Base-by-base conservation (phyloP, 2,113 vertebrate genomes). In the Solea solea region DNA sequence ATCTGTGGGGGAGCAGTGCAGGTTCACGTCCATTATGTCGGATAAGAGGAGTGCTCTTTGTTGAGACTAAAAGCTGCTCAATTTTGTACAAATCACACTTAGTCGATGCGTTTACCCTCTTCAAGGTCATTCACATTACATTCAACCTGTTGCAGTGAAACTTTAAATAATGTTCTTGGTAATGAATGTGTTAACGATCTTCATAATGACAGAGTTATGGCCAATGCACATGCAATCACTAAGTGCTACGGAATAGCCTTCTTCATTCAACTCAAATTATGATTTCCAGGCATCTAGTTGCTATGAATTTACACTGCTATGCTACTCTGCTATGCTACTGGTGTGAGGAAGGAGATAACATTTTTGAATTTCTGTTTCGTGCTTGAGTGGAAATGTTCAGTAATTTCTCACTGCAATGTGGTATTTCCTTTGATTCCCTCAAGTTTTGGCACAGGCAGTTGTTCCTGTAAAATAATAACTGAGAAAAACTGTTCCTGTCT, bases 1-100 rank as follows among this genome's bases (percentile, higher is more conserved):
- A 88, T 88, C 86, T 87, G 91, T 82, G 89, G 86, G 88, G 78
- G 82, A 80, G 80, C 79, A 61, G 79, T 9, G 60, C 83, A 82
- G 86, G 85, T 91, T 92, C 85, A 88, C 72, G 77, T 87, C 82
- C 88, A 86, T 86, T 28, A 72, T 77, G 80, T 78, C 59, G 45
- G 83, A 88, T 84, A 71, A 83, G 86, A 89, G 62, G 67, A 68
- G 64, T 77, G 76, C 69, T 84, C 67, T 81, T 82, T 88, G 83
- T 77, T 40, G 46, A 78, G 63, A 80, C 80, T 81, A 80, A 89
- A 86, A 83, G 81, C 75, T 57, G 67, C 73, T 83, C 48, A 59
- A 75, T 72, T 80, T 86, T 78, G 83, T 75, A 83, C 67, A 55
- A 62, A 82, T 82, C 64, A 49, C 69, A 72, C 79, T 49, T 5